A percentile compares a stretch with the other conserved stretches of the same genome.
These are phyloP conservation scores for Drosophila fuyamai DNA, from an alignment of 1,140 invertebrate genomes.

Conservation along the genomic window DNA sequence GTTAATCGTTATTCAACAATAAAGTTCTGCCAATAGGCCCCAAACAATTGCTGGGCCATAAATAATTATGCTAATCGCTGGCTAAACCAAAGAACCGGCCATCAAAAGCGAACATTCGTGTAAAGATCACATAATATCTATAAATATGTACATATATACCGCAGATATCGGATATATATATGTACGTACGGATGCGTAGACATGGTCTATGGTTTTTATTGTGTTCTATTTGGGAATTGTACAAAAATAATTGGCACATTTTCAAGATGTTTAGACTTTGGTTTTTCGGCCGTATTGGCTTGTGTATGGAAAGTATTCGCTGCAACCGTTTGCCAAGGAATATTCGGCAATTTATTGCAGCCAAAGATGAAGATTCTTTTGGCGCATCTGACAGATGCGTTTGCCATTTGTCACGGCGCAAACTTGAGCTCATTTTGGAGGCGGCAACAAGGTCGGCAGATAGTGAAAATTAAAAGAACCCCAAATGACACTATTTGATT, in stretches of 20 bases:
- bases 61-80: conserved; percentile 51
- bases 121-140: conserved; percentile 46
- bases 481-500: conserved; percentile 12
- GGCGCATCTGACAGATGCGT: conserved; percentile 41
- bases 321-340: conserved; percentile 13
- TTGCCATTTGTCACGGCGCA: conserved; percentile 35
- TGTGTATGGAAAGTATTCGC: conserved; percentile 20
- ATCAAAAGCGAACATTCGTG: conserved; percentile 27
- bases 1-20: conserved; percentile 25
- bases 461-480: conserved; percentile 17
- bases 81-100: conserved; percentile 28
- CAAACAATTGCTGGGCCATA: conserved; percentile 48
- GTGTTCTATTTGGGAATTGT: conserved; percentile 67
- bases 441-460: conserved; percentile 38
- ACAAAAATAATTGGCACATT: conserved; percentile 72
- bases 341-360: conserved; percentile 11
- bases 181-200: conserved; percentile 8
- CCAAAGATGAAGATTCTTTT: conserved; percentile 6
- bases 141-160: conserved; percentile 30
- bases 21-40: conserved; percentile 14
- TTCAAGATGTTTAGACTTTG: conserved; percentile 54
- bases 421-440: conserved; percentile 47
- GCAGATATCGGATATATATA: background rate
- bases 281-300: conserved; percentile 15
- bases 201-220: conserved; percentile 50